Evolutionary conservation across 2,888 invertebrate genomes (phyloP).

Genomic region (Mesorhabditis sp.): DNA sequence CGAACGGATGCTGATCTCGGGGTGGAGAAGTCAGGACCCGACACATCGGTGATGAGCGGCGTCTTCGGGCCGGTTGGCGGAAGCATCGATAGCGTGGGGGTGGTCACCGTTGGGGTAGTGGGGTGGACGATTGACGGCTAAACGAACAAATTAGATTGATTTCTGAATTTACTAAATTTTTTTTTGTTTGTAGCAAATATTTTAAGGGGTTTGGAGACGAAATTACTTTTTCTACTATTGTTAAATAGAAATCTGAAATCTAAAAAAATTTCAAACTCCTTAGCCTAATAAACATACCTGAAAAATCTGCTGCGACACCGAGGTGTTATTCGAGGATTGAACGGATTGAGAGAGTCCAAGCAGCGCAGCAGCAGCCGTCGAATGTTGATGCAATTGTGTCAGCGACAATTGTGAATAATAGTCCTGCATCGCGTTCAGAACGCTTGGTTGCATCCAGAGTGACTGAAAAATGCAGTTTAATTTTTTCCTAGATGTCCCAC

Average conservation of each 20-base stretch:
- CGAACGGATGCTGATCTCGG: constrained; percentile 11
- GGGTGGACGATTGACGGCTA: background rate
- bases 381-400: constrained; percentile 28
- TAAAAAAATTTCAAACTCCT: no score
- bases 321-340: background rate
- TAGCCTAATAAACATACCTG: background rate
- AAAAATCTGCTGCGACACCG: background rate
- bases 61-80: constrained; percentile 11
- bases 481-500: background rate
- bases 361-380: constrained; percentile 39
- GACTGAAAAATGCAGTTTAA: constrained; percentile 21
- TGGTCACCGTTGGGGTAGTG: constrained; percentile 13
- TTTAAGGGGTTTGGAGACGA: background rate
- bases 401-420: constrained; percentile 44
- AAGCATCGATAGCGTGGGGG: constrained; percentile 7
- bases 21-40: constrained; percentile 12
- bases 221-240: no score
- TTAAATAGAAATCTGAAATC: no score
- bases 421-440: constrained; percentile 53
- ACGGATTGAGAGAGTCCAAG: constrained; percentile 22
- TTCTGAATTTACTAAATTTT: background rate
- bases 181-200: background rate
- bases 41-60: constrained; percentile 15
- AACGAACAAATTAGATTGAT: background rate
- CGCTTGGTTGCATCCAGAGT: constrained; percentile 46